Conservation (phyloP, 2,797 vertebrate genomes). For the Cryptoprocta ferox region DNA sequence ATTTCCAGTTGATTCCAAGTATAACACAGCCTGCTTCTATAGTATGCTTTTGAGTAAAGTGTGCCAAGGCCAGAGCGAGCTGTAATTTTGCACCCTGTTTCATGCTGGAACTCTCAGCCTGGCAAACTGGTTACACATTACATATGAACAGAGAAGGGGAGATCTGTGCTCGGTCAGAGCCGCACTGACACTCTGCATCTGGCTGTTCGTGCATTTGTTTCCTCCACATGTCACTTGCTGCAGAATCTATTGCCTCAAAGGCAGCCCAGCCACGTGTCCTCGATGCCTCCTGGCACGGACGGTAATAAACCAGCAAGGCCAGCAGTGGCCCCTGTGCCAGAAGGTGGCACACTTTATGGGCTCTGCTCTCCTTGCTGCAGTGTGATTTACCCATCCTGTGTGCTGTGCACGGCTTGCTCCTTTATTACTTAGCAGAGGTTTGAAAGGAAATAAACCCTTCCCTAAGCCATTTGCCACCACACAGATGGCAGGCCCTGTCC, state of each 20-base stretch:
- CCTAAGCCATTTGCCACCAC: neutral
- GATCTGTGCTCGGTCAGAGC: neutral
- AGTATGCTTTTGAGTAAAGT: neutral
- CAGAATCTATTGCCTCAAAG: neutral
- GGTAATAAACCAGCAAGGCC: neutral
- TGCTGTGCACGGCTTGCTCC: too few relatives aligned
- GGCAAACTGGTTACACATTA: rapidly evolving
- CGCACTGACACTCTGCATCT: rapidly evolving
- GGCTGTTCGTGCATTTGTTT: neutral
- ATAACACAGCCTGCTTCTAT: neutral
- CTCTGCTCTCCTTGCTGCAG: rapidly evolving
- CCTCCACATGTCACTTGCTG: neutral
- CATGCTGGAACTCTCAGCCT: neutral
- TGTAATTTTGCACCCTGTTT: neutral
- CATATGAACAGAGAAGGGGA: rapidly evolving
- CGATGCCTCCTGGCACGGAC: neutral
- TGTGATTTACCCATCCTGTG: neutral
- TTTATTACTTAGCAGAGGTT: neutral
- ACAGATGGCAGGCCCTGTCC: rapidly evolving
- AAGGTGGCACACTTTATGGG: neutral
- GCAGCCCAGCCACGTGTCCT: neutral
- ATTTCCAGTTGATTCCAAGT: neutral
- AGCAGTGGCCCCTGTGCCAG: rapidly evolving
- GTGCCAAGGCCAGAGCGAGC: rapidly evolving
- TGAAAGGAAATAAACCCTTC: neutral